Conservation (phyloP, 53 echinoderm and acorn worm species). For the Paelopatides confundens region DNA sequence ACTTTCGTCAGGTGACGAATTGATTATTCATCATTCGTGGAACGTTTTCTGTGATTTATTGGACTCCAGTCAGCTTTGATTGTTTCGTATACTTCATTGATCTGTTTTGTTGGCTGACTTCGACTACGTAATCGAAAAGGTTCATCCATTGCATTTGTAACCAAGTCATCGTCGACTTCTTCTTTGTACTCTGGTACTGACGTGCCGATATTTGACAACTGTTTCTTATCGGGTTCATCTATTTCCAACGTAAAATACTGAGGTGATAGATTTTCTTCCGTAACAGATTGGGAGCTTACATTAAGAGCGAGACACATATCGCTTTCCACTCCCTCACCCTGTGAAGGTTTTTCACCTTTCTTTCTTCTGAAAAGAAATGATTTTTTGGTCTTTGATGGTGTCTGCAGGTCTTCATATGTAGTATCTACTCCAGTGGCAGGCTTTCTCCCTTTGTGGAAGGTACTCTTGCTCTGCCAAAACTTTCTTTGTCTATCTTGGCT, state of each 20-base stretch:
- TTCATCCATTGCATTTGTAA: neutral
- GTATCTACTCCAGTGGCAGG: neutral
- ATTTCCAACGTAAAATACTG: constrained; percentile 19
- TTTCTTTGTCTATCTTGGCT: neutral
- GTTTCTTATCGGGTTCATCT: neutral
- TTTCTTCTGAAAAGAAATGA: constrained; percentile 18
- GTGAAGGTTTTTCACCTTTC: neutral
- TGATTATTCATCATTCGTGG: too few relatives aligned
- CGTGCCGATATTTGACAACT: neutral
- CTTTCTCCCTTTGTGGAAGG: neutral
- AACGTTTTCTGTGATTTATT: too few relatives aligned
- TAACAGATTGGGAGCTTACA: neutral
- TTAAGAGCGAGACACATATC: constrained; percentile 2
- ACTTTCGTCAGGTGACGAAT: too few relatives aligned
- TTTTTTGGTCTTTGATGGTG: neutral
- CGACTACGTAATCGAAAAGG: neutral
- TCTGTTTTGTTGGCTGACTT: constrained; percentile 4
- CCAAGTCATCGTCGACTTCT: too few relatives aligned
- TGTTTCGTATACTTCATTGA: neutral
- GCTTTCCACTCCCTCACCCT: neutral
- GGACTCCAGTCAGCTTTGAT: neutral
- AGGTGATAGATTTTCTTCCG: neutral
- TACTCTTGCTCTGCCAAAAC: constrained; percentile 36
- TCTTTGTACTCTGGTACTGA: constrained; percentile 8
- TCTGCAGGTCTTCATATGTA: constrained; percentile 10